Base-by-base conservation (phyloP, 30 jellyfish, hydroid and myxozoan genomes). In the Aurelia sp. region DNA sequence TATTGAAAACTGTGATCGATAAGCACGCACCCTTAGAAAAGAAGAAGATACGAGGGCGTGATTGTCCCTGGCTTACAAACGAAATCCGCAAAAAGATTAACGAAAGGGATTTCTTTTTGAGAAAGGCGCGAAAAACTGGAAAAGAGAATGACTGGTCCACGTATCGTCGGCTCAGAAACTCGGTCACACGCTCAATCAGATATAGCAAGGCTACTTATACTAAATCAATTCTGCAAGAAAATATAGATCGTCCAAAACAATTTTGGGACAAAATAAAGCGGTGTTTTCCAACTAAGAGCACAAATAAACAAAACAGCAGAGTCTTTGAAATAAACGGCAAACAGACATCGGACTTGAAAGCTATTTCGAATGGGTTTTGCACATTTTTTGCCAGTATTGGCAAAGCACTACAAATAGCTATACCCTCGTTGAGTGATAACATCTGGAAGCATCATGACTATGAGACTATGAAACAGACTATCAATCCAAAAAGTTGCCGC, bases 1-100 rank as follows among this genome's bases (percentile, higher is more conserved):
- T 74, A 52, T 52, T 74, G 51, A 71, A 74, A 74, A 74, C 48
- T 74, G 86, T 74, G 73, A 74, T 74, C 76, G 74, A 74, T 35
- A 74, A 74, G 76, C 74, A 74, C 57, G 75, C 86, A 19, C 87
- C 87, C 35, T 59, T 76, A 76, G 87, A 30, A 57, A 57, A 76
- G 78, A 57, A 57, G 78, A 76, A 35, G 66, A 8, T 76, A 58
- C 48, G 78, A 57, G 77, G 87, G 63, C 66, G 78, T 61, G 66
- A 76, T 20, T 76, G 87, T 17, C 87, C 87, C 66, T 76, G 87
- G 87, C 87, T 58, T 76, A 76, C 77, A 76, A 76, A 65, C 76
- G 66, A 76, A 76, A 53, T 76, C 67, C 75, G 76, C 33, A 27
- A 27, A 27, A 27, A 27, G 33, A 27, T 27, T 27, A 27, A 27